Evolutionary conservation across 92 coral and sea anemone genomes (phyloP).

Genomic region (Phenganax subtilis): DNA sequence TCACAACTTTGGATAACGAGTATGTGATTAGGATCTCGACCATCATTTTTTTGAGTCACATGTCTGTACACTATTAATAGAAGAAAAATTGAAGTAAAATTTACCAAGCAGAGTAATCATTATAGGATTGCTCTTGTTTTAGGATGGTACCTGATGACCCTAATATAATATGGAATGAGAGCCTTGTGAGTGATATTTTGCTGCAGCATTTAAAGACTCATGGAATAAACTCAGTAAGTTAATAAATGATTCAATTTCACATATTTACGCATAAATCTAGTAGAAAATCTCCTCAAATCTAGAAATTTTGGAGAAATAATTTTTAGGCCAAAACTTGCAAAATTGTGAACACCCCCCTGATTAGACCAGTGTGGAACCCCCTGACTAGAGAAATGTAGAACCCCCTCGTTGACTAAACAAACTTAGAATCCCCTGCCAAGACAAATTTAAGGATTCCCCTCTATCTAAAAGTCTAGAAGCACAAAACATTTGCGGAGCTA

Average conservation of each 20-base stretch:
- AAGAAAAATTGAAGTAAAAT: background rate
- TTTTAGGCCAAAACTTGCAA: too few relatives aligned
- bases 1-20: slow-evolving; percentile 63
- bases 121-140: background rate
- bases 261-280: too few relatives aligned
- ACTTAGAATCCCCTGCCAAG: too few relatives aligned
- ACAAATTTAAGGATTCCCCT: too few relatives aligned
- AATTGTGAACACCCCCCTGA: too few relatives aligned
- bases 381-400: background rate
- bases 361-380: background rate
- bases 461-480: too few relatives aligned
- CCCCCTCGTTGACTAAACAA: background rate
- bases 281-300: too few relatives aligned
- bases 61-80: background rate
- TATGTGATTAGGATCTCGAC: slow-evolving; percentile 25
- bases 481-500: too few relatives aligned
- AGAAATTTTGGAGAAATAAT: too few relatives aligned
- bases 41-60: too few relatives aligned
- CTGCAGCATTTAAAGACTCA: slow-evolving; percentile 51
- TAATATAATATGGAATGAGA: slow-evolving; percentile 53
- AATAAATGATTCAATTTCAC: too few relatives aligned
- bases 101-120: background rate
- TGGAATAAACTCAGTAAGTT: slow-evolving; percentile 66
- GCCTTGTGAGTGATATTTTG: slow-evolving; percentile 50
- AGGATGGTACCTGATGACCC: slow-evolving; percentile 71